Evolutionary conservation across 2,113 vertebrate genomes (phyloP).

Genomic region (Pollachius pollachius): DNA sequence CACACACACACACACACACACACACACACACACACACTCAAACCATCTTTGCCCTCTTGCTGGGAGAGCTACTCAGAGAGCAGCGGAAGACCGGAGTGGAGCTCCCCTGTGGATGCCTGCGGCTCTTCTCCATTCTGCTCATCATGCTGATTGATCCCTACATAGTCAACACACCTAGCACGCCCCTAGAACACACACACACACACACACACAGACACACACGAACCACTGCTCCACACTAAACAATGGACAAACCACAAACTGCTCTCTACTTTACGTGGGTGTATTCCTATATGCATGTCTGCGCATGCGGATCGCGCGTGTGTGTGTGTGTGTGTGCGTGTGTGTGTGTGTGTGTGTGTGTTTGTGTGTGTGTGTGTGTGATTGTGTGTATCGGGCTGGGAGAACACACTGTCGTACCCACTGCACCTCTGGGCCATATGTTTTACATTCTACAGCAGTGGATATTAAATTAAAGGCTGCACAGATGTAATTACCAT

Average conservation of each 20-base stretch:
- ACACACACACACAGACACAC: too few relatives aligned
- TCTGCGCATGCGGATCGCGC: too few relatives aligned
- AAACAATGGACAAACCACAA: too few relatives aligned
- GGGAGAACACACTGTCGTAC: slow-evolving; percentile 7
- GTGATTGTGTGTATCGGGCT: slow-evolving; percentile 21
- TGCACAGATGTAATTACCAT: slow-evolving; percentile 60
- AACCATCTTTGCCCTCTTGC: slow-evolving; percentile 47
- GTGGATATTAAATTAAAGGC: slow-evolving; percentile 56
- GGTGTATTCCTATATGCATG: neutral
- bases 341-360: slow-evolving; percentile 11
- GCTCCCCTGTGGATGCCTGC: slow-evolving; percentile 5
- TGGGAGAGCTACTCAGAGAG: slow-evolving; percentile 37
- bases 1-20: too few relatives aligned
- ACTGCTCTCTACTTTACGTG: slow-evolving; percentile 7
- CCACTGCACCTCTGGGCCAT: slow-evolving; percentile 34
- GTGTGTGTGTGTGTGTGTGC: slow-evolving; percentile 2
- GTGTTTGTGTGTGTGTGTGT: slow-evolving; percentile 13
- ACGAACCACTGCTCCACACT: too few relatives aligned
- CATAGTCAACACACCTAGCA: too few relatives aligned
- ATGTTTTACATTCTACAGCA: slow-evolving; percentile 39
- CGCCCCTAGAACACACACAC: too few relatives aligned
- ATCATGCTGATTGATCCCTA: too few relatives aligned
- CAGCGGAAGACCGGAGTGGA: slow-evolving; percentile 16
- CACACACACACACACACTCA: too few relatives aligned
- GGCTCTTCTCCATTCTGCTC: too few relatives aligned